Evolutionary conservation across 2,888 invertebrate species (phyloP).

Genomic region (Ichneumon xanthorius): DNA sequence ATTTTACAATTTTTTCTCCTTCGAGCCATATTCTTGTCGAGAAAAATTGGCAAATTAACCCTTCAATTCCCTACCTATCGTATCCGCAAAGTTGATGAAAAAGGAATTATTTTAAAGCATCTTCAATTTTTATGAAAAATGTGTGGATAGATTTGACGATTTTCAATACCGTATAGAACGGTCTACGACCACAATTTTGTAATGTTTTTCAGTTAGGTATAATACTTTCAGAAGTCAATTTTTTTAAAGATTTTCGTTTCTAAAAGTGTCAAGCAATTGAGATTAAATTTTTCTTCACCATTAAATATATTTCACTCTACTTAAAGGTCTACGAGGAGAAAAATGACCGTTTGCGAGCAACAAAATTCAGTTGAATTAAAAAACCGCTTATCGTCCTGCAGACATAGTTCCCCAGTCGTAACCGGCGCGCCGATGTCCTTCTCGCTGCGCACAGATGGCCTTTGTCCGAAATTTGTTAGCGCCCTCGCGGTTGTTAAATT

Average conservation of each 20-base stretch:
- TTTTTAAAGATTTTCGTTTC: neutral
- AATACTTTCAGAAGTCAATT: too few species aligned
- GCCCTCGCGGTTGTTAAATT: conserved; percentile 38
- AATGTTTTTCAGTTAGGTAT: too few species aligned
- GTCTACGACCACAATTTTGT: too few species aligned
- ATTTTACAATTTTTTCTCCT: too few species aligned
- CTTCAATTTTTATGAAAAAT: too few species aligned
- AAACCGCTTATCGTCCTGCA: neutral
- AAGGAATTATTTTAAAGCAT: too few species aligned
- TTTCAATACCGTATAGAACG: too few species aligned
- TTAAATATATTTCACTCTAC: neutral
- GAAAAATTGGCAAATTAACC: neutral
- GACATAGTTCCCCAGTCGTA: neutral
- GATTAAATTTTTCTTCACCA: neutral
- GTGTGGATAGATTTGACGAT: too few species aligned
- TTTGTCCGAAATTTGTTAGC: conserved; percentile 29
- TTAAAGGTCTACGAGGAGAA: neutral
- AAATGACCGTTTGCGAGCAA: too few species aligned
- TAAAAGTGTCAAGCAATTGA: neutral
- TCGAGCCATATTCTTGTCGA: neutral
- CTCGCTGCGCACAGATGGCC: conserved; percentile 1
- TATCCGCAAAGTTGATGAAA: too few species aligned
- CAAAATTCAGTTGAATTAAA: neutral
- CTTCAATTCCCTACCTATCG: too few species aligned
- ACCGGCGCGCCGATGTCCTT: neutral